These are phyloP conservation scores for Coenonympha glycerion DNA, from an alignment of 2,888 invertebrate genomes.

Conservation along the genomic window DNA sequence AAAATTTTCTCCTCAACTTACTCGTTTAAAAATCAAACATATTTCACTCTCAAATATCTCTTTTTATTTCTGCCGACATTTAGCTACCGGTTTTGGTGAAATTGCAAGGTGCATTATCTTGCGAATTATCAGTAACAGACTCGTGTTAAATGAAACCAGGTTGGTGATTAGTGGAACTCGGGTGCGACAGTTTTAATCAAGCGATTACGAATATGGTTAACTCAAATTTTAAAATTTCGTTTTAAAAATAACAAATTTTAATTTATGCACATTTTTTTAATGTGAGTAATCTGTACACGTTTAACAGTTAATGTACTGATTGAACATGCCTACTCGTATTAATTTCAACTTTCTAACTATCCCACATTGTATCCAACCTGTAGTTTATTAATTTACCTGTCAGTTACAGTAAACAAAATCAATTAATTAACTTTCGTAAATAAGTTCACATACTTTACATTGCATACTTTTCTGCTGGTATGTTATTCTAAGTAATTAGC, in stretches of 20 bases:
- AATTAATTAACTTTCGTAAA: no score
- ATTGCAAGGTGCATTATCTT: conserved; percentile 5
- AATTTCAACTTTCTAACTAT: no score
- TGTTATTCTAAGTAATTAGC: no score
- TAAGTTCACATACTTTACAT: no score
- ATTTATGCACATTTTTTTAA: no score
- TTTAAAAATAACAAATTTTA: neutral
- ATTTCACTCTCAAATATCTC: conserved; percentile 15
- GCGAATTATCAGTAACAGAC: conserved; percentile 3
- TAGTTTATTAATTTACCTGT: no score
- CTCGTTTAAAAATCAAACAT: conserved; percentile 22
- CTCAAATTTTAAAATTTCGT: neutral
- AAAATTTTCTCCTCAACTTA: conserved; percentile 20
- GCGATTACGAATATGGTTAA: neutral
- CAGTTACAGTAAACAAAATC: no score
- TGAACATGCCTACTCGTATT: no score
- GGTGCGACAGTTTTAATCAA: neutral
- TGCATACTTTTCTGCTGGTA: no score
- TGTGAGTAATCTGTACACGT: no score
- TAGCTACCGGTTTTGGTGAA: conserved; percentile 21
- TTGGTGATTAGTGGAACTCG: neutral
- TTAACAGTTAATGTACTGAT: no score
- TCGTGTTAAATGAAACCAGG: neutral
- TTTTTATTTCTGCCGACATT: conserved; percentile 22
- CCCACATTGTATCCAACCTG: no score